These are phyloP conservation scores for Chauna torquata DNA, from an alignment of 2,113 vertebrate species.

Conservation along the genomic window DNA sequence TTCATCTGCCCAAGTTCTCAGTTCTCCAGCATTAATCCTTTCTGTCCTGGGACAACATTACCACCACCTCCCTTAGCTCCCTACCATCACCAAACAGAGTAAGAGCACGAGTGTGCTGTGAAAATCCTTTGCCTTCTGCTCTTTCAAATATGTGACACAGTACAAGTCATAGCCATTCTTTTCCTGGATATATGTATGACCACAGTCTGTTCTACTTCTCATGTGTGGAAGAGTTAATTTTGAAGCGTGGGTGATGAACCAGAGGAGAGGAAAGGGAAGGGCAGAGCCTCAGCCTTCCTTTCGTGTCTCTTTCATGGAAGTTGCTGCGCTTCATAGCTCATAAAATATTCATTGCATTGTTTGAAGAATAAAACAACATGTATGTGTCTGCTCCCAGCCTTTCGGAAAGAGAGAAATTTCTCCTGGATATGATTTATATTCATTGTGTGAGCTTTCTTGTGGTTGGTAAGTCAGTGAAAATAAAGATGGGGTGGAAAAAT, in stretches of 20 bases:
- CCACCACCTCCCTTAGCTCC: background rate
- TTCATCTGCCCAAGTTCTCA: background rate
- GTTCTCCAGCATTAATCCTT: background rate
- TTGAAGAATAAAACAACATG: constrained; percentile 66
- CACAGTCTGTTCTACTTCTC: background rate
- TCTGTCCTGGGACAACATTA: background rate
- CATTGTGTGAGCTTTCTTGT: constrained; percentile 34
- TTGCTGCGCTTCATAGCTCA: constrained; percentile 40
- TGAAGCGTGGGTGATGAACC: background rate
- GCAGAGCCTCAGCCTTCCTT: background rate
- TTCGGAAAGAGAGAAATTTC: constrained; percentile 49
- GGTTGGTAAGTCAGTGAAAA: constrained; percentile 42
- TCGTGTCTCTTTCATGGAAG: constrained; percentile 32
- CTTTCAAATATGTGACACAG: background rate
- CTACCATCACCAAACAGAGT: background rate
- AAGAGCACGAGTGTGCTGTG: background rate
- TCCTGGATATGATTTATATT: constrained; percentile 55
- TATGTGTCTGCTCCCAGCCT: constrained; percentile 1
- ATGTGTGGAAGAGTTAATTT: background rate
- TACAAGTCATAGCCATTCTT: background rate
- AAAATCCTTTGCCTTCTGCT: background rate
- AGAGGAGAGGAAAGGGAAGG: background rate
- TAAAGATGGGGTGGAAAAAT: constrained; percentile 4
- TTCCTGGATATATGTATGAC: background rate
- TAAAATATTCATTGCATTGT: constrained; percentile 67